Conservation (phyloP, 2,113 vertebrate genomes). For the Variabilichromis moorii region DNA sequence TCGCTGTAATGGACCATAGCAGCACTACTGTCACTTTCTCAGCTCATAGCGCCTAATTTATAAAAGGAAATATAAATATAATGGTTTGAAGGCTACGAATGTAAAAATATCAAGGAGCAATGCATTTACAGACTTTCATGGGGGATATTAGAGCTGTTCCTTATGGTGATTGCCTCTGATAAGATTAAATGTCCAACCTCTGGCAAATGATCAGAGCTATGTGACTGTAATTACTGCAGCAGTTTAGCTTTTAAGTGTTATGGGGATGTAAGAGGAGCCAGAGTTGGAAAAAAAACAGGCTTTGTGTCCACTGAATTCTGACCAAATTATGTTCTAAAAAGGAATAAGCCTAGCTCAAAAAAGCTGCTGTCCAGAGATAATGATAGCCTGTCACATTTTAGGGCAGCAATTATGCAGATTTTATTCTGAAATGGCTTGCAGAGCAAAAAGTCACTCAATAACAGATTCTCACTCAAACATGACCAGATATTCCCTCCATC, state of each 20-base stretch:
- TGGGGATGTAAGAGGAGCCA: not conserved
- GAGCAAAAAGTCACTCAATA: constrained; percentile 13
- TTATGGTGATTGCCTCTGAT: constrained; percentile 22
- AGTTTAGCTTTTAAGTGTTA: constrained; percentile 15
- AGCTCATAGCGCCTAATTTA: not conserved
- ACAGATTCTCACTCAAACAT: not conserved
- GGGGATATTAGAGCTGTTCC: not conserved
- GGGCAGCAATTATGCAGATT: constrained; percentile 39
- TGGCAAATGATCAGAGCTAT: constrained; percentile 29
- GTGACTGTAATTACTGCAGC: constrained; percentile 11
- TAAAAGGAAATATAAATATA: constrained; percentile 13
- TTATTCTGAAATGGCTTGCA: constrained; percentile 9
- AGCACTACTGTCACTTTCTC: not conserved
- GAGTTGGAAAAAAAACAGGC: not conserved
- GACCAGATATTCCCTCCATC: not conserved
- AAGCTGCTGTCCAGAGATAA: constrained; percentile 33
- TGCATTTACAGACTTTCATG: constrained; percentile 5
- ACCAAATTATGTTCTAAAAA: constrained; percentile 14
- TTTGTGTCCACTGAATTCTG: constrained; percentile 28
- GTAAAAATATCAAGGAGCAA: not conserved
- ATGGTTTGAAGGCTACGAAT: not conserved
- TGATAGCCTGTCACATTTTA: constrained; percentile 37
- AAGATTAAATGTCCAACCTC: constrained; percentile 30
- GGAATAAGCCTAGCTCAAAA: not conserved
- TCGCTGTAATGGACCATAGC: constrained; percentile 10